Conservation (phyloP, 2,113 vertebrate species). For the Hemiscyllium ocellatum region DNA sequence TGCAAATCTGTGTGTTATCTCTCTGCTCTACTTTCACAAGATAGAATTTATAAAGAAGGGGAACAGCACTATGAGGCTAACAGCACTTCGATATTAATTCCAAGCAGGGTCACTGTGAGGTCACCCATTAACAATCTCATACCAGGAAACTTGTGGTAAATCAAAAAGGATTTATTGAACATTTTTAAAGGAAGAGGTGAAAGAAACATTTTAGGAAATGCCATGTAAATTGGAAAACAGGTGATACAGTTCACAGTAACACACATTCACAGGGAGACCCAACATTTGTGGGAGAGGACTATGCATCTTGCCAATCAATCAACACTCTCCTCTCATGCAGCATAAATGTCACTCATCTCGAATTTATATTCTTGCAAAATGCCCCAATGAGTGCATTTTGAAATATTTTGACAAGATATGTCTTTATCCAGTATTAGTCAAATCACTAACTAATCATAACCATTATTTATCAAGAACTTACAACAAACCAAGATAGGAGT, state of each 20-base stretch:
- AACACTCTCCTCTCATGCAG: background rate
- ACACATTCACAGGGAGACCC: too few relatives aligned
- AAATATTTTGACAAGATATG: too few relatives aligned
- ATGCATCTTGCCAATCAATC: background rate
- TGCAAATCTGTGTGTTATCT: background rate
- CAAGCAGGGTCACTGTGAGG: background rate
- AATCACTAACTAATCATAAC: background rate
- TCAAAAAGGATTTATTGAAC: background rate
- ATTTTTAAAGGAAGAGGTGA: background rate
- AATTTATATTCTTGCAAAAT: too few relatives aligned
- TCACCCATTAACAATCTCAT: background rate
- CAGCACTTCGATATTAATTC: too few relatives aligned
- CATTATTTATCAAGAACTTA: background rate
- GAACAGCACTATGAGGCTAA: background rate
- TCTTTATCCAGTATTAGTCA: too few relatives aligned
- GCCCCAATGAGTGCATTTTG: too few relatives aligned
- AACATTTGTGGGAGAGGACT: too few relatives aligned
- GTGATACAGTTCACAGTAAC: too few relatives aligned
- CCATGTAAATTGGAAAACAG: background rate
- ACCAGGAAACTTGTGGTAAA: background rate
- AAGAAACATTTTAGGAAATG: background rate
- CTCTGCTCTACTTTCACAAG: background rate
- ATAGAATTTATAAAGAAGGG: too few relatives aligned
- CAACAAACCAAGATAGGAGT: background rate
- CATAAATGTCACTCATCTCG: too few relatives aligned